These are phyloP conservation scores for Apodemia hepburni DNA, from an alignment of 2,888 invertebrate species.

Conservation along the genomic window DNA sequence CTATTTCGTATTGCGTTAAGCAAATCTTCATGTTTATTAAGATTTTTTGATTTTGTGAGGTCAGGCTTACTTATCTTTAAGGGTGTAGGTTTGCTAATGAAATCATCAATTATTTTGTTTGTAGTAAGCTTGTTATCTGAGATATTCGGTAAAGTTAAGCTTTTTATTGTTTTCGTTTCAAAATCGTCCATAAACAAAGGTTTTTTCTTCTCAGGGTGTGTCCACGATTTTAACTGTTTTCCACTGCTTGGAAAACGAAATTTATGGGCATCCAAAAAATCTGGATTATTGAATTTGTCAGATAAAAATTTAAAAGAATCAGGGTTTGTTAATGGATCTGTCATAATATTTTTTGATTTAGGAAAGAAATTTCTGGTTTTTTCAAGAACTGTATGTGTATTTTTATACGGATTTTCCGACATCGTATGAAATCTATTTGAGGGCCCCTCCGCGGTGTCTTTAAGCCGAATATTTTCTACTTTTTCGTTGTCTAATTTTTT, in stretches of 20 bases:
- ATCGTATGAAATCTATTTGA: background rate
- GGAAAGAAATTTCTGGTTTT: background rate
- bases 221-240: background rate
- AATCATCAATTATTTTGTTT: background rate
- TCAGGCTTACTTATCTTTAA: background rate
- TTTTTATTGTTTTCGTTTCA: background rate
- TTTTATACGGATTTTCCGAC: background rate
- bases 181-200: background rate
- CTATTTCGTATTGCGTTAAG: background rate
- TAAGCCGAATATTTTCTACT: background rate
- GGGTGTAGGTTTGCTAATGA: background rate
- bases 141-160: background rate
- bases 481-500: background rate
- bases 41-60: background rate
- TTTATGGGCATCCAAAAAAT: background rate
- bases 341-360: background rate
- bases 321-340: background rate
- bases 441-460: background rate
- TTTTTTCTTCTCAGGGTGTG: background rate
- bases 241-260: slow-evolving; percentile 2
- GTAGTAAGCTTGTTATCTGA: background rate
- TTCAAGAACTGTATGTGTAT: background rate
- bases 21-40: slow-evolving; percentile 4
- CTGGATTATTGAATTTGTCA: background rate
- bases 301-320: background rate